These are phyloP conservation scores for Lithophane ornitopus DNA, from an alignment of 2,888 invertebrate species.

Conservation along the genomic window DNA sequence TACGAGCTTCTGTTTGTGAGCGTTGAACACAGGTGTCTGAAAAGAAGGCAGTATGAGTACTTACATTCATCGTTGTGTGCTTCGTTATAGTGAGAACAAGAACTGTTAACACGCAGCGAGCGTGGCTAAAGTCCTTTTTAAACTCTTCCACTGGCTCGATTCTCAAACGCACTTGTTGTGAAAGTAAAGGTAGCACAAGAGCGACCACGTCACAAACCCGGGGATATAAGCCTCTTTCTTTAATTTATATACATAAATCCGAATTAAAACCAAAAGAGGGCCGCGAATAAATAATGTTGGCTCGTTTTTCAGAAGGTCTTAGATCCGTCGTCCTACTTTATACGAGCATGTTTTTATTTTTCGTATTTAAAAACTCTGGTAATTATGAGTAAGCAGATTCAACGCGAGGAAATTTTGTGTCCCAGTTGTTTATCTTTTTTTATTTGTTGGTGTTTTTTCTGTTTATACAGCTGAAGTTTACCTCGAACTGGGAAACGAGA, in stretches of 20 bases:
- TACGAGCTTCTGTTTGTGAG: background rate
- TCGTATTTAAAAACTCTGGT: constrained; percentile 83
- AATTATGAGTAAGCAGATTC: constrained; percentile 86
- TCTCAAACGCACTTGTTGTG: constrained; percentile 26
- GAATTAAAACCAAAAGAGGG: constrained; percentile 88
- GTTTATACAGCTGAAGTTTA: constrained; percentile 48
- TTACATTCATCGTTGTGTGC: constrained; percentile 1
- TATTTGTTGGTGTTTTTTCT: constrained; percentile 61
- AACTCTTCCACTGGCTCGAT: constrained; percentile 14
- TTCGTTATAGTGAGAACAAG: background rate
- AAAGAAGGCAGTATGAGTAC: constrained; percentile 21
- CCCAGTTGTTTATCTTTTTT: constrained; percentile 66
- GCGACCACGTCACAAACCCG: constrained; percentile 72
- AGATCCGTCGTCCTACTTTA: constrained; percentile 83
- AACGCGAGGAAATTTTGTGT: constrained; percentile 70
- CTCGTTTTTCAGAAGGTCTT: constrained; percentile 88
- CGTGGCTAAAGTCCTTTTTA: background rate
- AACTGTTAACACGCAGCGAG: constrained; percentile 3
- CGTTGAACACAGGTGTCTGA: constrained; percentile 2
- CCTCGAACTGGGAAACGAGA: constrained; percentile 19
- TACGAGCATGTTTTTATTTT: constrained; percentile 83
- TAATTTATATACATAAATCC: constrained; percentile 88
- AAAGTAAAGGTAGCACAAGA: constrained; percentile 63
- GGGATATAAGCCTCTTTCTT: constrained; percentile 83
- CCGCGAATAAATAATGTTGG: constrained; percentile 85